A percentile compares a stretch with the other conserved stretches of the same genome.
Conservation (phyloP, 2,113 vertebrate genomes). For the Paramisgurnus dabryanus region DNA sequence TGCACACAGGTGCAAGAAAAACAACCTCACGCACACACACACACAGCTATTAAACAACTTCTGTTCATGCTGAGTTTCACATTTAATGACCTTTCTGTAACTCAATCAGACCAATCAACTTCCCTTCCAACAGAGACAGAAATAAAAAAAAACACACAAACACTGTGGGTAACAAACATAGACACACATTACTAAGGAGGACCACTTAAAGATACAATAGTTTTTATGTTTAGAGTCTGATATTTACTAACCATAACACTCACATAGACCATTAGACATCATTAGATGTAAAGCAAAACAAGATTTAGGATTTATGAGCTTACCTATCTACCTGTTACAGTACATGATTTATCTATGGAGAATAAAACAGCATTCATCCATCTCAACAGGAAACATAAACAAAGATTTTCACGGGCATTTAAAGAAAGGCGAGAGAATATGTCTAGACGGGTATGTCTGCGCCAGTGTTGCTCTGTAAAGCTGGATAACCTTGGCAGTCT, state of each 20-base stretch:
- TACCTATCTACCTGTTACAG: background rate
- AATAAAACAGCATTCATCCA: background rate
- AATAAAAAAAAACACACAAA: slow-evolving; percentile 3
- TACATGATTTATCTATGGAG: too few relatives aligned
- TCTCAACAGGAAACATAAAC: background rate
- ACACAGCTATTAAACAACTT: slow-evolving; percentile 11
- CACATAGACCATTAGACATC: too few relatives aligned
- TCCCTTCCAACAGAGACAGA: slow-evolving; percentile 9
- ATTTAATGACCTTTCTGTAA: slow-evolving; percentile 53
- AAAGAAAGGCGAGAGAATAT: background rate
- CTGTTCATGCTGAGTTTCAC: slow-evolving; percentile 42
- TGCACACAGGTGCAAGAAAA: slow-evolving; percentile 4
- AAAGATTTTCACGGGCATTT: slow-evolving; percentile 6
- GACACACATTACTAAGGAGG: background rate
- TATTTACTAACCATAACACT: too few relatives aligned
- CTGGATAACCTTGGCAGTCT: slow-evolving; percentile 4
- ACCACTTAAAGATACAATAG: too few relatives aligned
- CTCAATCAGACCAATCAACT: slow-evolving; percentile 42
- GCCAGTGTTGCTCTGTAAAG: background rate
- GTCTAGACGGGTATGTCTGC: background rate
- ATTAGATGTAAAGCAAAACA: too few relatives aligned
- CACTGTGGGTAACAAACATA: slow-evolving; percentile 20
- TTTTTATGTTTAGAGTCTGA: too few relatives aligned
- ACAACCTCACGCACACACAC: slow-evolving; percentile 21
- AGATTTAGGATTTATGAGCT: too few relatives aligned